A percentile compares a stretch with the other conserved stretches of the same genome.
phyloP scores from a whole-genome alignment of 2,113 vertebrate genomes.

The Eclectus roratus region DNA sequence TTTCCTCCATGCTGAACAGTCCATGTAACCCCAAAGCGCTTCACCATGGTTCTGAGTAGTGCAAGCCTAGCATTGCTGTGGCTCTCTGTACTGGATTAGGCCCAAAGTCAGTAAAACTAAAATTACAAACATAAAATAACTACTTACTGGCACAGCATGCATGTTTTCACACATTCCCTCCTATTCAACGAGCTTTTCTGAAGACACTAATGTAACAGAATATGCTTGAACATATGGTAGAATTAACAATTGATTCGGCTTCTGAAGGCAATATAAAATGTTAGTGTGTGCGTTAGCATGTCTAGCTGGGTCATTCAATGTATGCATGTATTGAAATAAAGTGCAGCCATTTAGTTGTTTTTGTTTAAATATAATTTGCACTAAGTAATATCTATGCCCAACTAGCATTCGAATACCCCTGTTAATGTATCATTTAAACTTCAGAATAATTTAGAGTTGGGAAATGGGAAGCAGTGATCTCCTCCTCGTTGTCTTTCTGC shows the following conservation, averaged over 20 bases:
- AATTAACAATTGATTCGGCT: conserved; percentile 23
- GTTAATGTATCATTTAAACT: background rate
- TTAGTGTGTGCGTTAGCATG: background rate
- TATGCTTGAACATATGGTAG: conserved; percentile 46
- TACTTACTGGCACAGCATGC: conserved; percentile 59
- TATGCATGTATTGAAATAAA: background rate
- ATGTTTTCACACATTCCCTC: conserved; percentile 58
- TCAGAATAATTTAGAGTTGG: background rate
- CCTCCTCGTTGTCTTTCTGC: background rate
- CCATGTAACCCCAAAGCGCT: background rate
- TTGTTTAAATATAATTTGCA: background rate
- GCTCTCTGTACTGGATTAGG: background rate
- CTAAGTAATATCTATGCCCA: background rate
- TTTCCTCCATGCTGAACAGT: background rate
- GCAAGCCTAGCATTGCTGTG: background rate
- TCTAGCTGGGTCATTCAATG: background rate
- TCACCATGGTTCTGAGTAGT: background rate
- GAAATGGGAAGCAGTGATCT: background rate
- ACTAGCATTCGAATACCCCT: background rate
- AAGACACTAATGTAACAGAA: conserved; percentile 31
- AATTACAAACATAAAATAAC: conserved; percentile 62
- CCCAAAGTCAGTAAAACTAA: conserved; percentile 64
- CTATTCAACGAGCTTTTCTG: background rate
- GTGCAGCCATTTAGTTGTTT: background rate
- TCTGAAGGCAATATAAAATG: background rate